Conservation (phyloP, 1,140 invertebrate genomes). For the Drosophila arizonae region DNA sequence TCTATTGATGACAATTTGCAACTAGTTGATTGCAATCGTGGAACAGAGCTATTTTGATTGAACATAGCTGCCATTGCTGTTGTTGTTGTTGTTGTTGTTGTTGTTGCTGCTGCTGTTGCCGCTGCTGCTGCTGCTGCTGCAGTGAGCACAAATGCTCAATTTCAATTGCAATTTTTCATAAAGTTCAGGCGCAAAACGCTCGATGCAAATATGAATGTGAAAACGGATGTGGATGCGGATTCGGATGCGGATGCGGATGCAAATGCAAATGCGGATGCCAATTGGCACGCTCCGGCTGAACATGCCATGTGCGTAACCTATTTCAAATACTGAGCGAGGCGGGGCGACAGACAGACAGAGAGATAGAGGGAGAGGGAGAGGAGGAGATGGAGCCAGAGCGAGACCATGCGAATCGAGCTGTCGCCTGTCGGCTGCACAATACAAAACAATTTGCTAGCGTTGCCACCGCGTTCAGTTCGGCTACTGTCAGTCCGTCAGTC, state of each 20-base stretch:
- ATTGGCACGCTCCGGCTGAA: slow-evolving; percentile 58
- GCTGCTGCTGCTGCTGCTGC: neutral
- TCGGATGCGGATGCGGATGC: slow-evolving; percentile 31
- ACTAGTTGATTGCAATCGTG: slow-evolving; percentile 56
- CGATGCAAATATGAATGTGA: slow-evolving; percentile 2
- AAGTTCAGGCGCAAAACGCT: slow-evolving; percentile 41
- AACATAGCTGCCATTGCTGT: slow-evolving; percentile 10
- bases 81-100: neutral
- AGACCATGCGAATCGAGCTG: slow-evolving; percentile 67
- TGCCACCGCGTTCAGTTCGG: slow-evolving; percentile 16
- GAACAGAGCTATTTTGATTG: slow-evolving; percentile 63
- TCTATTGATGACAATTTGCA: slow-evolving; percentile 29
- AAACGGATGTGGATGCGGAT: slow-evolving; percentile 5
- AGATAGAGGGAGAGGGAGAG: neutral
- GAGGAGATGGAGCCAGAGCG: neutral
- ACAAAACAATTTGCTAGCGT: slow-evolving; percentile 76
- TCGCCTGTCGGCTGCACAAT: slow-evolving; percentile 68
- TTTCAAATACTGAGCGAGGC: slow-evolving; percentile 56
- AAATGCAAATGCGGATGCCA: slow-evolving; percentile 42
- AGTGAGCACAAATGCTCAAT: slow-evolving; percentile 30
- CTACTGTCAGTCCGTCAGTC: slow-evolving; percentile 45
- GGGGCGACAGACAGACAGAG: too few relatives aligned
- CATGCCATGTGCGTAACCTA: slow-evolving; percentile 73
- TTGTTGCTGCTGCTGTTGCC: neutral
- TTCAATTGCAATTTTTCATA: slow-evolving; percentile 56